These are phyloP conservation scores for Scaptodrosophila lebanonensis DNA, from an alignment of 1,140 invertebrate species.

Conservation along the genomic window DNA sequence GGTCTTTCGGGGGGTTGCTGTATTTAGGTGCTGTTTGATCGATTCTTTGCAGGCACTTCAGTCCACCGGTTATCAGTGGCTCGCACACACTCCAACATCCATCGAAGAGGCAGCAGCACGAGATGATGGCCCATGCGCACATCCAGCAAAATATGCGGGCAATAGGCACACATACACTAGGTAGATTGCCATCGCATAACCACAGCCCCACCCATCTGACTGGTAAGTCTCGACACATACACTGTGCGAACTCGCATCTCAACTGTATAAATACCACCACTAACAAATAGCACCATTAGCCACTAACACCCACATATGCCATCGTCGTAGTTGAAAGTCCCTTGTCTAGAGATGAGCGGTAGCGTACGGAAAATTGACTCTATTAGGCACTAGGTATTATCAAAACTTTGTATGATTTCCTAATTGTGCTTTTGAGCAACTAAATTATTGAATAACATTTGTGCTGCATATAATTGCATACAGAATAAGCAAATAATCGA, in stretches of 20 bases:
- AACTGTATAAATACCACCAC: constrained; percentile 1
- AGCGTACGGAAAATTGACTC: not conserved
- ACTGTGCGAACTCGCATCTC: not conserved
- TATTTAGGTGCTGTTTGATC: constrained; percentile 4
- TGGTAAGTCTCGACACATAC: constrained; percentile 49
- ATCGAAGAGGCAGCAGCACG: constrained; percentile 73
- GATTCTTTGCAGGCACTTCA: constrained; percentile 68
- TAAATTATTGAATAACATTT: no score
- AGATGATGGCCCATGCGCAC: constrained; percentile 76
- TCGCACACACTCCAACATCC: constrained; percentile 76
- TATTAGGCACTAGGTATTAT: no score
- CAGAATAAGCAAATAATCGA: no score
- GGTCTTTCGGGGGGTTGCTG: not conserved
- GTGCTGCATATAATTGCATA: no score
- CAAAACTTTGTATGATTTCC: no score
- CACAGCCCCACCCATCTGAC: constrained; percentile 77
- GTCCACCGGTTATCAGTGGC: constrained; percentile 76
- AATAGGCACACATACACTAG: constrained; percentile 78
- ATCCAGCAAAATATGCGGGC: constrained; percentile 78
- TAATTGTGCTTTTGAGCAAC: no score
- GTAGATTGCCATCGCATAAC: constrained; percentile 79
- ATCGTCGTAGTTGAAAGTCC: no score
- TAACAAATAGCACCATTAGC: not conserved
- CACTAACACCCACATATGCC: constrained; percentile 8
- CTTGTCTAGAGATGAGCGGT: no score